Base-by-base conservation (phyloP, 1,140 invertebrate species). In the Ylistrum balloti region DNA sequence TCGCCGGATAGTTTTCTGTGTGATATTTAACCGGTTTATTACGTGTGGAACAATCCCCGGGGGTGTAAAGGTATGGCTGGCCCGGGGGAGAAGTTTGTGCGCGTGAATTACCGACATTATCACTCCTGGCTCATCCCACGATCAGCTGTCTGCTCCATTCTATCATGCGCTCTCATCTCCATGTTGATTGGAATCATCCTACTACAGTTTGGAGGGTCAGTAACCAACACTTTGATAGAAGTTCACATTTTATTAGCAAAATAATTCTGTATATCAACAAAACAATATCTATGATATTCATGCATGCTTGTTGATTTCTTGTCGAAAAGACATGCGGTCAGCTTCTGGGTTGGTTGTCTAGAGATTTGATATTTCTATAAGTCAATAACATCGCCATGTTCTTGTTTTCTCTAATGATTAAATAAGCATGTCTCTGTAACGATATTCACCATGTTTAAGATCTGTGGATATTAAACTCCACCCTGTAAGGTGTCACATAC, bases 121-220 rank as follows among this genome's bases (percentile, higher is more conserved):
- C 56, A 74, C 56, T 74, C 56, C 22, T 74, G 56, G 56, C 56
- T 74, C 56, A 74, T 74, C 9, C 56, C 56, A 28, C 56, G 56
- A 11, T 74, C 56, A 74, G 56, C 56, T 74, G 56, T 74, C 56
- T 74, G 56, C 17, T 3, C 20, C 15, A 9, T 74, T 28, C n/a
- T 74, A n/a, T 74, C 56, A 74, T 74, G 56, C 28, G 56, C 56
- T 11, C 22, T 74, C 2, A 74, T 74, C 3, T 74, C 56, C n/a
- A 74, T 74, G 56, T 9, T 74, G n/a, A 74, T 74, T 11, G 56
- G 56, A 74, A 74, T 74, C n/a, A 74, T 74, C 56, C 56, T 74
- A 28, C 56, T 74, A 2, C 22, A n/a, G 56, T 28, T 74, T n/a
- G 56, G 56, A 74, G 17, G 56, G 56, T 74, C 56, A 74, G 56